Base-by-base conservation (phyloP, 92 coral and sea anemone genomes). In the Pocillopora meandrina region DNA sequence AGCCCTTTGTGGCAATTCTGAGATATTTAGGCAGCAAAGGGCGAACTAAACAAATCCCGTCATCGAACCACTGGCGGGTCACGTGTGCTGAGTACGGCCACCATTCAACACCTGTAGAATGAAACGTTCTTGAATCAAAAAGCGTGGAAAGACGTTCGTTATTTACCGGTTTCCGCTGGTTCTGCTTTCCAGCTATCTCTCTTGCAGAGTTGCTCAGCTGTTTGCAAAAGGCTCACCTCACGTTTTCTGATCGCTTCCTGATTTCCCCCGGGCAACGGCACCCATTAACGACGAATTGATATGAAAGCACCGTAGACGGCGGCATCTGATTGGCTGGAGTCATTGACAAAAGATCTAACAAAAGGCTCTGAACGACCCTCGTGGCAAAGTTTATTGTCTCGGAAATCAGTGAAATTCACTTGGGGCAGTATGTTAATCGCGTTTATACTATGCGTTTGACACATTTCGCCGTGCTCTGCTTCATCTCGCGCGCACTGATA, bases 321-420 rank as follows among this genome's bases (percentile, higher is more conserved):
- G 82, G 72, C 61, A 81, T 87, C 85, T 94, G 95, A 92, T 92
- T 94, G 93, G 95, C 23, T 82, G 82, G 80, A 84, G 88, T 63
- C 80, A 66, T 78, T 78, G 74, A 90, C 93, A 94, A 94, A 92
- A 91, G 90, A 78, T 81, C 76, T 72, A 88, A 92, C 93, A 92
- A 93, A 86, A 78, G 88, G 72, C 78, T 89, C 74, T 84, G 81
- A 74, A 62, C 83, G 79, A 86, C 84, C 98, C 98, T 94, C 98
- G 98, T 94, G 98, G 95, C 90, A 86, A 84, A 82, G 59, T 64
- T 81, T 86, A 86, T 90, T 90, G 93, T 90, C 88, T 78, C 76
- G 67, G 76, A 87, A 90, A 81, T 82, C 84, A 64, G 67, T 67
- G 83, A 86, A 76, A 57, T 55, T 65, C 71, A 56, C 79, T 70